Percentiles rank a stretch among this genome's conserved stretches.
These are phyloP conservation scores for Pampusana beccarii DNA, from an alignment of 2,113 vertebrate genomes.

Conservation along the genomic window DNA sequence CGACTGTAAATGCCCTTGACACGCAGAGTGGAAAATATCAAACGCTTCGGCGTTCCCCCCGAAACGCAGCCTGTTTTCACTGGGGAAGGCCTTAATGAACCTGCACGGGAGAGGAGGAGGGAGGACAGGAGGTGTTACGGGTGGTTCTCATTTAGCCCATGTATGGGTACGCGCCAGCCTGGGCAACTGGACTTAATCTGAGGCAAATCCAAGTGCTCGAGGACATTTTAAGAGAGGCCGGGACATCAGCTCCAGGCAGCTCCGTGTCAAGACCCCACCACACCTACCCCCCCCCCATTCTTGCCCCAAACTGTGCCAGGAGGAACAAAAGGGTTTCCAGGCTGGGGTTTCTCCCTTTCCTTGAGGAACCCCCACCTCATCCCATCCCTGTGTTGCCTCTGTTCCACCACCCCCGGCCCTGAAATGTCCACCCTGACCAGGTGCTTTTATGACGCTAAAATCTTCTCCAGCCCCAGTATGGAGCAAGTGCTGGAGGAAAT, in stretches of 20 bases:
- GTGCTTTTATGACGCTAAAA: background rate
- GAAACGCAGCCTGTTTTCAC: slow-evolving; percentile 59
- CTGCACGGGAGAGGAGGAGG: slow-evolving; percentile 45
- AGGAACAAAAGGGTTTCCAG: slow-evolving; percentile 21
- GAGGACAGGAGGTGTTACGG: slow-evolving; percentile 20
- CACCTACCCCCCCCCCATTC: background rate
- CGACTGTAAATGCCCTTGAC: slow-evolving; percentile 97
- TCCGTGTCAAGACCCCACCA: slow-evolving; percentile 34
- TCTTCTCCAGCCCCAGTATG: background rate
- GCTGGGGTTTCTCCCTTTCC: background rate
- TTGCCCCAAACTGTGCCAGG: background rate
- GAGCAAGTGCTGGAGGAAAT: background rate
- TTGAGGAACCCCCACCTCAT: background rate
- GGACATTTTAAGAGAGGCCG: slow-evolving; percentile 34
- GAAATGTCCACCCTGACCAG: background rate
- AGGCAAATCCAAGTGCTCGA: slow-evolving; percentile 19
- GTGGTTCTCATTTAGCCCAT: slow-evolving; percentile 75
- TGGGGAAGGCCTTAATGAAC: slow-evolving; percentile 77
- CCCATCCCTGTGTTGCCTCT: background rate
- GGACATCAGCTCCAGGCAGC: slow-evolving; percentile 17
- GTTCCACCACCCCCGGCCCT: background rate
- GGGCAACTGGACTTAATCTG: slow-evolving; percentile 50
- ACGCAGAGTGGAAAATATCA: slow-evolving; percentile 97
- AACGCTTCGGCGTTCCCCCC: slow-evolving; percentile 76
- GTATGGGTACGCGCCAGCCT: background rate